phyloP scores from a whole-genome alignment of 2,888 invertebrate species.

The Lasioglossum lativentre region DNA sequence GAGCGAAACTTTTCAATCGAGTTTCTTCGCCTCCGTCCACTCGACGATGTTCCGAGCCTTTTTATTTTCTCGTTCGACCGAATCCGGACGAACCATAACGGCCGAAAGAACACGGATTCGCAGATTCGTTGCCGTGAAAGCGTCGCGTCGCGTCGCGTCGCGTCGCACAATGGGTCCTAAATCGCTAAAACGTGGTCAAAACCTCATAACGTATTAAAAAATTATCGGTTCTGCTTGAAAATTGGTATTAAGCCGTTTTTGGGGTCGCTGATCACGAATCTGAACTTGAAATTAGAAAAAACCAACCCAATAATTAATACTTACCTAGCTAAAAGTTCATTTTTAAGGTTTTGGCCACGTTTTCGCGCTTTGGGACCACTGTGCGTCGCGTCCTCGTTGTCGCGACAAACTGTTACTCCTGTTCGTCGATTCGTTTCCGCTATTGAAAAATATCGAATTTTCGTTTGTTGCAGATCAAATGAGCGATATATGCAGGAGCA shows the following conservation, averaged over 20 bases:
- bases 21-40: conserved; percentile 25
- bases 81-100: not conserved
- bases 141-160: not conserved
- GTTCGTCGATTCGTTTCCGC: not conserved
- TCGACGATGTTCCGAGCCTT: not conserved
- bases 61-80: not conserved
- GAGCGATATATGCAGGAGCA: conserved; percentile 95
- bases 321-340: too few species aligned
- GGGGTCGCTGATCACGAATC: too few species aligned
- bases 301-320: too few species aligned
- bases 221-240: too few species aligned
- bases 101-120: not conserved
- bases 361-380: too few species aligned
- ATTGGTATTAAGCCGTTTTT: too few species aligned
- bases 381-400: too few species aligned
- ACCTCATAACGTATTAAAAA: too few species aligned
- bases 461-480: conserved; percentile 91
- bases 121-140: not conserved
- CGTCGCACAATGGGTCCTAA: too few species aligned
- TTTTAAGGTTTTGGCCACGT: too few species aligned
- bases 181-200: too few species aligned
- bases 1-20: conserved; percentile 49
- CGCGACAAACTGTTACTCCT: not conserved
- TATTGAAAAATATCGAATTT: not conserved
- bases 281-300: too few species aligned